Base-by-base conservation (phyloP, 2,888 invertebrate species). In the Melikaiella ostensackeni region DNA sequence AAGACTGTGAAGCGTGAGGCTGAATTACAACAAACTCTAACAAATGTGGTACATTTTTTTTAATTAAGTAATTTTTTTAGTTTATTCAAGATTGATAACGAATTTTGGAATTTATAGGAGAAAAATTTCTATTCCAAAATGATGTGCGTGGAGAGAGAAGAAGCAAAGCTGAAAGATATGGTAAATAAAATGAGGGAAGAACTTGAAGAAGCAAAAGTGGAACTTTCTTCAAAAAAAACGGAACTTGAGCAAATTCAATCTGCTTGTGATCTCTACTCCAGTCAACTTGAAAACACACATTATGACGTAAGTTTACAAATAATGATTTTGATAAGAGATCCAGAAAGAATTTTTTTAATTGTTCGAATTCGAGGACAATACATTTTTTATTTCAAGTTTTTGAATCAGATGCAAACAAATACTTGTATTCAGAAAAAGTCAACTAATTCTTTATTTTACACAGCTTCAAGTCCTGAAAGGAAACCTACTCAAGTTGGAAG, bases 11-110 rank as follows among this genome's bases (percentile, higher is more conserved):
- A 81, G 74, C 84, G 84, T 19, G 88, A 89, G 80, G 84, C 81
- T 38, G 85, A 86, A 62, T 80, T 85, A 21, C 87, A 89, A 78
- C 81, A 85, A 79, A 84, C 79, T 9, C 81, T 88, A 59, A 84
- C 84, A 55, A 82, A 81, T 7, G 83, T 84, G 84, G 88, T 89
- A 82, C 2, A 80, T 76, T 24, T 46, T 42, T n/a, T 21, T 27
- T 66, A 27, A 27, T 24, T 42, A 16, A 38, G 38, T 0, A 64
- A 8, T 11, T 24, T 64, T 38, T 24, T 42, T 16, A 42, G 1
- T 6, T 27, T 63, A 3, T 55, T 55, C 9, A 21, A 55, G 21
- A 21, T 55, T 55, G 11, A 11, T 21, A 21, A 24, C 64, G 7
- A n/a, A 38, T 38, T 64, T 24, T 11, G 0, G 24, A 24, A 38